These are phyloP conservation scores for Cheilosia soror DNA, from an alignment of 2,888 invertebrate species.

Conservation along the genomic window DNA sequence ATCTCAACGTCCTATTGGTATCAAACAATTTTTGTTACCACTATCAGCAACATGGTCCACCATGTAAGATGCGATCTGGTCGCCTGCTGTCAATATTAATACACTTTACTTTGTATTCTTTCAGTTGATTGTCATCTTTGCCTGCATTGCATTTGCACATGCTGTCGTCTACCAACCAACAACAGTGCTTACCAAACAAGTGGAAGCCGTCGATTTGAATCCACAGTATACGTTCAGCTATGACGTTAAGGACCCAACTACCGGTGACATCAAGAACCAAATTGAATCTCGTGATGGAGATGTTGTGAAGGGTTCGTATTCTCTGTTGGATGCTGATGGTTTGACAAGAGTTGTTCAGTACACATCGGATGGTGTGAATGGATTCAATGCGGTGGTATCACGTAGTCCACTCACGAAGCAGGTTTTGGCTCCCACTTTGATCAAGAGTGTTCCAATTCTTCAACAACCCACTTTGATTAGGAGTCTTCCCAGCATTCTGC, in stretches of 20 bases:
- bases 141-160: constrained; percentile 23
- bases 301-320: constrained; percentile 84
- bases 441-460: constrained; percentile 34
- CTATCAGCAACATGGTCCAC: constrained; percentile 46
- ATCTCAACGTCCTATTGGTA: constrained; percentile 21
- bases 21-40: constrained; percentile 44
- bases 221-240: constrained; percentile 83
- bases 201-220: constrained; percentile 58
- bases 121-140: constrained; percentile 32
- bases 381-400: constrained; percentile 61
- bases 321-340: constrained; percentile 85
- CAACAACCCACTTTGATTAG: constrained; percentile 16
- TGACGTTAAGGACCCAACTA: constrained; percentile 83
- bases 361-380: constrained; percentile 77
- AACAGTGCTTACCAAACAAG: constrained; percentile 43
- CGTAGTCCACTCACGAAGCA: constrained; percentile 75
- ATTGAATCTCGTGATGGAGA: constrained; percentile 85
- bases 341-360: constrained; percentile 85
- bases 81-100: background rate
- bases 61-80: constrained; percentile 14
- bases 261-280: constrained; percentile 85
- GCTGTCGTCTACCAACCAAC: constrained; percentile 26
- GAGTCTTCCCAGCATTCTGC: constrained; percentile 31
- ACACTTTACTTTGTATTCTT: background rate
- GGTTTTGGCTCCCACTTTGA: constrained; percentile 41